Conservation (phyloP, 1,140 invertebrate species). For the Nilaparvata lugens region DNA sequence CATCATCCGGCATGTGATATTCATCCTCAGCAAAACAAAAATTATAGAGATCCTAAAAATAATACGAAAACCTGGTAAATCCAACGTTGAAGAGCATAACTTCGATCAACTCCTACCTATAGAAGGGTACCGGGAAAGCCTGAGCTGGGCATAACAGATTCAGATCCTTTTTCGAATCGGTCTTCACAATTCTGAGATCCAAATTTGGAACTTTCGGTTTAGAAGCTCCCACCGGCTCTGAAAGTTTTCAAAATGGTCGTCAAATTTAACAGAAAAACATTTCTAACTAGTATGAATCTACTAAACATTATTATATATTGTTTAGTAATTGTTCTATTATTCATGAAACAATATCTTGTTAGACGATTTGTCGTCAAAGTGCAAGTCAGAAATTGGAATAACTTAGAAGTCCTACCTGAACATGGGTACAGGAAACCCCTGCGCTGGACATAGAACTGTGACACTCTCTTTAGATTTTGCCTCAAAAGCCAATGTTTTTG, state of each 20-base stretch:
- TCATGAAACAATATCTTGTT: too few species aligned
- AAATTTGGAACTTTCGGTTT: constrained; percentile 37
- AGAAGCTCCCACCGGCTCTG: constrained; percentile 45
- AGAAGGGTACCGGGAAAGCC: constrained; percentile 39
- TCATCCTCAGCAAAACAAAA: too few species aligned
- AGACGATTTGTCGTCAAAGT: too few species aligned
- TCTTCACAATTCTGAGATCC: constrained; percentile 37
- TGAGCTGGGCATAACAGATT: constrained; percentile 32
- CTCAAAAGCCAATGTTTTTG: constrained; percentile 11
- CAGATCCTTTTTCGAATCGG: constrained; percentile 6
- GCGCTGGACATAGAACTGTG: constrained; percentile 46
- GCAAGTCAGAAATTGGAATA: too few species aligned
- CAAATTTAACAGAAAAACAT: constrained; percentile 45
- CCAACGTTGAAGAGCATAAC: too few species aligned
- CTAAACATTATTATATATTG: constrained; percentile 19
- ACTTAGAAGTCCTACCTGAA: constrained; percentile 39
- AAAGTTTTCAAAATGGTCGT: constrained; percentile 13
- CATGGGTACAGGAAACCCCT: constrained; percentile 46
- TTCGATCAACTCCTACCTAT: constrained; percentile 31
- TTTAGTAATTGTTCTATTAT: constrained; percentile 23
- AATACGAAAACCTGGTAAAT: too few species aligned
- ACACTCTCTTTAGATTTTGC: constrained; percentile 44
- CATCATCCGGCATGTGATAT: too few species aligned
- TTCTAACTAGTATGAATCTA: constrained; percentile 37
- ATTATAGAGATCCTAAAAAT: too few species aligned